Conservation (phyloP, 2,888 invertebrate species). For the Chrysotoxum bicinctum region DNA sequence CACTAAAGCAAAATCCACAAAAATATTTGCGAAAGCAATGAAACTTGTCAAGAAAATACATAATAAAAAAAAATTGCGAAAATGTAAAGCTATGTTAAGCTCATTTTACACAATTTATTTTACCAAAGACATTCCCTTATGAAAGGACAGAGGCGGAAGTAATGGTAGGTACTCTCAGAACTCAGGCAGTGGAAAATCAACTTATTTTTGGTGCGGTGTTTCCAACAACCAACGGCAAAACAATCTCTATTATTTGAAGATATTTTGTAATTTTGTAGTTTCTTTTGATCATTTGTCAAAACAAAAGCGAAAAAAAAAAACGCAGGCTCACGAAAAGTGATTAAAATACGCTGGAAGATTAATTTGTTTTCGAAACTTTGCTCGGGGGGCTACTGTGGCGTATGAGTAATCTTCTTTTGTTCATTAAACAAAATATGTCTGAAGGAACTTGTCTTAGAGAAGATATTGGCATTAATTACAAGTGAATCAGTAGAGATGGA, state of each 20-base stretch:
- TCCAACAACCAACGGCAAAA: neutral
- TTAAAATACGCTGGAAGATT: conserved; percentile 11
- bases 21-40: conserved; percentile 1
- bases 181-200: neutral
- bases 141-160: neutral
- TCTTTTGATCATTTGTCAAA: conserved; percentile 58
- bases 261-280: conserved; percentile 42
- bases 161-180: neutral
- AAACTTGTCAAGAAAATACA: neutral
- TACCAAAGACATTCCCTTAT: neutral
- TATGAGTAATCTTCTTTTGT: conserved; percentile 40
- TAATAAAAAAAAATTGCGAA: neutral
- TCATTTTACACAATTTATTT: conserved; percentile 3
- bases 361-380: conserved; percentile 25
- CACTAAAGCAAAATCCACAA: conserved; percentile 12
- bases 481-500: conserved; percentile 4
- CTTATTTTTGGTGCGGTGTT: neutral
- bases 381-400: conserved; percentile 31
- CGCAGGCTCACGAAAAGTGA: conserved; percentile 23
- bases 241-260: conserved; percentile 44
- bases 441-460: neutral
- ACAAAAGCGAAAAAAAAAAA: neutral
- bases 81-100: neutral
- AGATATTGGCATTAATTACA: neutral
- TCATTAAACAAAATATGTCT: neutral